Percentiles rank a stretch among this genome's conserved stretches.
phyloP scores from a whole-genome alignment of 2,113 vertebrate species.

The Percopsis transmontana region DNA sequence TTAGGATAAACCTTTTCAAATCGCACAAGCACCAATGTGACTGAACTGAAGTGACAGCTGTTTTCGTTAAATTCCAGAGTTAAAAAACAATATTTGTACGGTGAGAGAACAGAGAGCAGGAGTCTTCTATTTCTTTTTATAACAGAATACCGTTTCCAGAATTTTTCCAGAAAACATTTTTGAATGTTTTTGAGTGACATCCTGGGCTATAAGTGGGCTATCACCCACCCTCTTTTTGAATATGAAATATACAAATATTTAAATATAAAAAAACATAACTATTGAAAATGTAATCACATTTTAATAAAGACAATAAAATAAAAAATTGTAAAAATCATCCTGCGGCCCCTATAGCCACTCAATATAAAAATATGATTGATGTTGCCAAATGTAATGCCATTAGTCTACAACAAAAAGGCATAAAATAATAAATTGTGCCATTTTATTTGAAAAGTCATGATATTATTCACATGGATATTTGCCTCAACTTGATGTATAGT shows the following conservation, averaged over 20 bases:
- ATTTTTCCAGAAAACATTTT: no score
- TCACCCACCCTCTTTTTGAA: no score
- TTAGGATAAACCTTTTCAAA: conserved; percentile 39
- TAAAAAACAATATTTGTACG: not conserved
- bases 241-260: no score
- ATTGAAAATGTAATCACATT: no score
- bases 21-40: conserved; percentile 28
- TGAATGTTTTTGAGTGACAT: no score
- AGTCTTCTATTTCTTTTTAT: not conserved
- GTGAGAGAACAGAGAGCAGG: not conserved
- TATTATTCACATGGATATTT: conserved; percentile 54
- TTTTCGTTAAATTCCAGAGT: conserved; percentile 33
- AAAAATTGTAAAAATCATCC: conserved; percentile 16
- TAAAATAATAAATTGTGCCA: conserved; percentile 45
- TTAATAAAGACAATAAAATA: no score
- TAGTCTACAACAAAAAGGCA: conserved; percentile 56
- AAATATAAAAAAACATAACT: no score
- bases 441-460: conserved; percentile 52
- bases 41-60: conserved; percentile 48
- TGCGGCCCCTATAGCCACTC: conserved; percentile 10
- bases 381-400: conserved; percentile 60
- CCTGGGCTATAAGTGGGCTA: no score
- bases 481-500: conserved; percentile 38
- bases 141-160: not conserved
- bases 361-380: conserved; percentile 34